phyloP scores from a whole-genome alignment of 1,140 invertebrate species.

The Lasioglossum baleicum region DNA sequence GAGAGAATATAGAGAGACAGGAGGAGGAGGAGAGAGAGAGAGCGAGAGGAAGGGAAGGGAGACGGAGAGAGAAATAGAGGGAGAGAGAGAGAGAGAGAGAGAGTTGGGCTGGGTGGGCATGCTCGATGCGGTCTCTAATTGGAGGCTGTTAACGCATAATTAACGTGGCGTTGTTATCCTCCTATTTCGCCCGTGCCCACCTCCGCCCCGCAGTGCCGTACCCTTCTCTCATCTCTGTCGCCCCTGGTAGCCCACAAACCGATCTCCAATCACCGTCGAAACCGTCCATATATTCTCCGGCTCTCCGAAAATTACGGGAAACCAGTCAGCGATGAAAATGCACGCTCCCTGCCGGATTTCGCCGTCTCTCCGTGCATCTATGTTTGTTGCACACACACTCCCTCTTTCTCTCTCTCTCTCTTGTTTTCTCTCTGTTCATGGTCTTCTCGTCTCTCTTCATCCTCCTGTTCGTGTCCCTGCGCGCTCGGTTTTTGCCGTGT shows the following conservation, averaged over 20 bases:
- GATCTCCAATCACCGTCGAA: slow-evolving; percentile 56
- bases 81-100: background rate
- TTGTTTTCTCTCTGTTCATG: background rate
- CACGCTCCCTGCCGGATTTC: background rate
- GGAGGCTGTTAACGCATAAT: slow-evolving; percentile 69
- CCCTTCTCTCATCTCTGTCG: slow-evolving; percentile 25
- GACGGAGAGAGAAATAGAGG: background rate
- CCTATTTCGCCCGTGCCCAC: slow-evolving; percentile 55
- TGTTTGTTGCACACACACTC: background rate
- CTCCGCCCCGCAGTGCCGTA: slow-evolving; percentile 25
- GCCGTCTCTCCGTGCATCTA: background rate
- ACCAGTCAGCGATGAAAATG: slow-evolving; percentile 58
- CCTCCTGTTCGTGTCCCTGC: background rate
- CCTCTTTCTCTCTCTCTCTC: background rate
- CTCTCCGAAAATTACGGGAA: slow-evolving; percentile 61
- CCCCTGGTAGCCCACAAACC: slow-evolving; percentile 43
- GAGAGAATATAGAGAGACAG: too few relatives aligned
- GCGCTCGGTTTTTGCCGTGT: slow-evolving; percentile 13
- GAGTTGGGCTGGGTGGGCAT: slow-evolving; percentile 16
- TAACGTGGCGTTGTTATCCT: slow-evolving; percentile 67
- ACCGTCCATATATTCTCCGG: slow-evolving; percentile 53
- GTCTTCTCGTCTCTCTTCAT: background rate
- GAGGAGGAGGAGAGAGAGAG: background rate
- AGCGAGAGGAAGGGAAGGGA: background rate
- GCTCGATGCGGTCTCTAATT: slow-evolving; percentile 68